A percentile compares a stretch with the other conserved stretches of the same genome.
Evolutionary conservation across 2,113 vertebrate species (phyloP).

Genomic region (Ptyas mucosa): DNA sequence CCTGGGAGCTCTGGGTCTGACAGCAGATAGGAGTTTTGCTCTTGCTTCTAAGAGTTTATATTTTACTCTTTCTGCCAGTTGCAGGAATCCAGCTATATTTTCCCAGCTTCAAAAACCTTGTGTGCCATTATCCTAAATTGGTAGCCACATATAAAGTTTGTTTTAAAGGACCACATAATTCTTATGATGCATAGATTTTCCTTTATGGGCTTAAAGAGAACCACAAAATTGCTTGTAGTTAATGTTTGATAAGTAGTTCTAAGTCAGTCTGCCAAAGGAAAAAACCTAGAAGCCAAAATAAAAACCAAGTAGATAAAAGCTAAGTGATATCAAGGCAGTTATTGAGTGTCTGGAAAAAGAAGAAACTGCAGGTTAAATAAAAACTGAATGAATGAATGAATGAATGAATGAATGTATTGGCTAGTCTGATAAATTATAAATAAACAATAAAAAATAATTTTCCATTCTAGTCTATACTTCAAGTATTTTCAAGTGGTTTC

Average conservation of each 20-base stretch:
- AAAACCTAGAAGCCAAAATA: not conserved
- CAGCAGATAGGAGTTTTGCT: not conserved
- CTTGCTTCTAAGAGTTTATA: not conserved
- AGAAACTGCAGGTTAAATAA: not conserved
- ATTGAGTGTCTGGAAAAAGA: not conserved
- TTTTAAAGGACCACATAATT: not conserved
- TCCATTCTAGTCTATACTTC: not conserved
- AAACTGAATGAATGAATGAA: not conserved
- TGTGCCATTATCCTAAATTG: not conserved
- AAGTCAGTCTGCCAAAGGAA: not conserved
- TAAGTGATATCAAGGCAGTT: not conserved
- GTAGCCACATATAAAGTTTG: not conserved
- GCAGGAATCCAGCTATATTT: rapidly evolving
- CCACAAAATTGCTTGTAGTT: not conserved
- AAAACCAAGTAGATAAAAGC: not conserved
- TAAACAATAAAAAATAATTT: not conserved
- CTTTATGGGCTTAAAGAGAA: not conserved
- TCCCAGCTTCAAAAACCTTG: not conserved
- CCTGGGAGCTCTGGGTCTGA: not conserved
- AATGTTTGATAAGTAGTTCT: not conserved
- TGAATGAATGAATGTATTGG: not conserved
- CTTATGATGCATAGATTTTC: not conserved
- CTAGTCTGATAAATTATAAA: not conserved
- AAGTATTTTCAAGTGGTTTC: not conserved
- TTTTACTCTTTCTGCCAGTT: not conserved